phyloP scores from a whole-genome alignment of 1,140 invertebrate species.

The Euborellia annulipes region DNA sequence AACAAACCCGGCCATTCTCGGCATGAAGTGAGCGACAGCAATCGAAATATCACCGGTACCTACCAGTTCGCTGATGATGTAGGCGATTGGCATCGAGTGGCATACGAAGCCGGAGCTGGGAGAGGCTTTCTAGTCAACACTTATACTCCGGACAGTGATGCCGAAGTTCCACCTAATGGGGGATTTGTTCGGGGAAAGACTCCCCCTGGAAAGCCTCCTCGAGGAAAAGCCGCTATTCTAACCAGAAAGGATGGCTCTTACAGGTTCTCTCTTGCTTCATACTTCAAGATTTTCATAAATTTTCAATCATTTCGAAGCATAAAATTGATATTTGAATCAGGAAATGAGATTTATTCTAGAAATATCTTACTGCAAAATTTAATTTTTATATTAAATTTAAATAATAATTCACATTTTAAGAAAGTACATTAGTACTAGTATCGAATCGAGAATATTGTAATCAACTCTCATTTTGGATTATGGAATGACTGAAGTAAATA shows the following conservation, averaged over 20 bases:
- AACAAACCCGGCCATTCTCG: conserved; percentile 44
- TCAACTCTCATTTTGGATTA: too few relatives aligned
- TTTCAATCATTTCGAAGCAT: too few relatives aligned
- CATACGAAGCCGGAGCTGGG: conserved; percentile 50
- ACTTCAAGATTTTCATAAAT: too few relatives aligned
- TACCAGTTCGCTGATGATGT: conserved; percentile 53
- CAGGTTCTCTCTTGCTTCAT: too few relatives aligned
- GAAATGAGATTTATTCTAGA: too few relatives aligned
- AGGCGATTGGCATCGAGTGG: conserved; percentile 50
- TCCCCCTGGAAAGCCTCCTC: conserved; percentile 30
- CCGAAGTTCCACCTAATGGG: conserved; percentile 23
- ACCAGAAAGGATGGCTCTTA: conserved; percentile 43
- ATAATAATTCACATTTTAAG: too few relatives aligned
- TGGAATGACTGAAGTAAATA: too few relatives aligned
- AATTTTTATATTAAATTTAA: too few relatives aligned
- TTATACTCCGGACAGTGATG: conserved; percentile 43
- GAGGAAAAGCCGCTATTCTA: conserved; percentile 42
- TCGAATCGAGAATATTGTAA: too few relatives aligned
- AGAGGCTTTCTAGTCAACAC: conserved; percentile 55
- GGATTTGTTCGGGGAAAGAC: conserved; percentile 32
- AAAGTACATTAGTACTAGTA: too few relatives aligned
- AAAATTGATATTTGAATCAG: too few relatives aligned
- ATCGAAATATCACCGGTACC: conserved; percentile 34
- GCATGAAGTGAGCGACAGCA: conserved; percentile 42
- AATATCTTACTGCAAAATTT: too few relatives aligned